Conservation (phyloP, 1,140 invertebrate species). For the Heterodera carotae region DNA sequence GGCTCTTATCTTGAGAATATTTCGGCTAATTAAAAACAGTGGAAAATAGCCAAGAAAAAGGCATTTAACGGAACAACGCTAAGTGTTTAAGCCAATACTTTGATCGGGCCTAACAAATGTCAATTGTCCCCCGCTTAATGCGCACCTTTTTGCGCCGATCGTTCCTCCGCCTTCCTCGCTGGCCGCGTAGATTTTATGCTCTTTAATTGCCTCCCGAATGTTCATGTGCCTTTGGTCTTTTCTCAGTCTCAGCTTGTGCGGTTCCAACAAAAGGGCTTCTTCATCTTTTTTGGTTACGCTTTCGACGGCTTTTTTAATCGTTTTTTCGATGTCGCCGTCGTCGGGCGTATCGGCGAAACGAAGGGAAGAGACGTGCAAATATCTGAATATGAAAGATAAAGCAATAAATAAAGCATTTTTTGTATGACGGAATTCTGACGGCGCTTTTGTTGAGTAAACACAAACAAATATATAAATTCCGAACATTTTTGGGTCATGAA, state of each 20-base stretch:
- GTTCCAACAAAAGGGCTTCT: not conserved
- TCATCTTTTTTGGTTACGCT: not conserved
- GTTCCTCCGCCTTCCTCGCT: constrained; percentile 19
- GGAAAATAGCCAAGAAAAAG: too few species aligned
- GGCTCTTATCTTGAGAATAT: too few species aligned
- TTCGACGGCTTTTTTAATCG: not conserved
- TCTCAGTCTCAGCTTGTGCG: constrained; percentile 49
- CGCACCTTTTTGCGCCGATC: constrained; percentile 35
- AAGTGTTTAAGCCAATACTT: too few species aligned
- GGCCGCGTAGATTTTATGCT: not conserved
- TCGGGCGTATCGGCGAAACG: not conserved
- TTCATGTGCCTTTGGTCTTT: constrained; percentile 49
- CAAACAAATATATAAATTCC: too few species aligned
- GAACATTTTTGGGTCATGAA: too few species aligned
- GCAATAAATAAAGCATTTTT: too few species aligned
- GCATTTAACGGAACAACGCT: too few species aligned
- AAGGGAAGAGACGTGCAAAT: not conserved
- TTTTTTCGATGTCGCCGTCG: not conserved
- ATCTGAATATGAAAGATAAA: not conserved
- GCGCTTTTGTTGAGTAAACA: too few species aligned
- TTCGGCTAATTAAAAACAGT: too few species aligned
- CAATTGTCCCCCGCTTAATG: not conserved
- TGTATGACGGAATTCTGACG: too few species aligned
- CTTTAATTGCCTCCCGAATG: constrained; percentile 27
- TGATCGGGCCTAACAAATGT: too few species aligned